Conservation (phyloP, 2,797 vertebrate species). For the Arctocebus calabarensis region DNA sequence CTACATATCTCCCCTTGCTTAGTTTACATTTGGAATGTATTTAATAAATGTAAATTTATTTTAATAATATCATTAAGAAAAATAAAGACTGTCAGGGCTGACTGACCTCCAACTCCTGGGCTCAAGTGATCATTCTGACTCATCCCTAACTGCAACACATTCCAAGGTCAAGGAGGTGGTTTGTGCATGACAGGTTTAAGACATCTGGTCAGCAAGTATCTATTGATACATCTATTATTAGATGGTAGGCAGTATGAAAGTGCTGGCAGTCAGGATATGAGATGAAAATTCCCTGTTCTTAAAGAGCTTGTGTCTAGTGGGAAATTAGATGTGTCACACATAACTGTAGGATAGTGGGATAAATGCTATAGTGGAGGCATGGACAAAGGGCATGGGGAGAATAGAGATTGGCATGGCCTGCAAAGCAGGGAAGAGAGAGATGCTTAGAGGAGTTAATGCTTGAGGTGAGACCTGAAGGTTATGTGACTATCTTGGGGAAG, state of each 20-base stretch:
- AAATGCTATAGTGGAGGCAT: background rate
- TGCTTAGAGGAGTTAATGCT: background rate
- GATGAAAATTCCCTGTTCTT: conserved; percentile 6
- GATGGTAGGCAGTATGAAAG: background rate
- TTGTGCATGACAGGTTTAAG: background rate
- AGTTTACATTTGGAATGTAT: conserved; percentile 33
- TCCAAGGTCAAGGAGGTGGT: conserved; percentile 4
- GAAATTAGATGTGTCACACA: background rate
- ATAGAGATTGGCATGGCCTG: background rate
- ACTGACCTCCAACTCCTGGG: too few relatives aligned
- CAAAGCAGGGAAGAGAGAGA: background rate
- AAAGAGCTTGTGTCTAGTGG: background rate
- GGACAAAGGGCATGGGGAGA: background rate
- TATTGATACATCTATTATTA: conserved; percentile 44
- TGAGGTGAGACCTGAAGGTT: conserved; percentile 8
- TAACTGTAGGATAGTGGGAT: background rate
- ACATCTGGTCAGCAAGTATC: background rate
- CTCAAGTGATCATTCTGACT: too few relatives aligned
- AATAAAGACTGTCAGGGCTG: conserved; percentile 40
- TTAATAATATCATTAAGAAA: conserved; percentile 35
- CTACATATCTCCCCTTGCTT: background rate
- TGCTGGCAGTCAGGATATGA: background rate
- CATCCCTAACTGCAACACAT: background rate
- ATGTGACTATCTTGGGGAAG: background rate
- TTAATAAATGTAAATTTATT: background rate